These are phyloP conservation scores for Illadopsis cleaveri DNA, from an alignment of 2,113 vertebrate species.

Conservation along the genomic window DNA sequence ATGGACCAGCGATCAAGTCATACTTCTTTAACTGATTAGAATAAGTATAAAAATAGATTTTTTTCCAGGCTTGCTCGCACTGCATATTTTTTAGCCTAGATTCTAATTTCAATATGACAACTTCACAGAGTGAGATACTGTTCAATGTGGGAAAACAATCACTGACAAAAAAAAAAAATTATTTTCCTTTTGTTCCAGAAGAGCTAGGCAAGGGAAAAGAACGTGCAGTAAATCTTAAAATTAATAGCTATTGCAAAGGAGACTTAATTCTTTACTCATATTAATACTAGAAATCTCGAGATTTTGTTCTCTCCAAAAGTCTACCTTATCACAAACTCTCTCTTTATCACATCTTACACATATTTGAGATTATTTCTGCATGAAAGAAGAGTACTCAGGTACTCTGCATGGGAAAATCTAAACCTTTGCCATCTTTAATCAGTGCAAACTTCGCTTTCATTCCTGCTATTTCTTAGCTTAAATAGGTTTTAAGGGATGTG, in stretches of 20 bases:
- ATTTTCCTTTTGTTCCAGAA: conserved; percentile 8
- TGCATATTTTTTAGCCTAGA: conserved; percentile 25
- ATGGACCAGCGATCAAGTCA: not conserved
- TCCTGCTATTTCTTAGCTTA: conserved; percentile 59
- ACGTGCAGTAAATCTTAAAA: not conserved
- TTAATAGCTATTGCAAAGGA: not conserved
- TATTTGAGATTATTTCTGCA: not conserved
- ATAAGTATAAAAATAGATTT: conserved; percentile 43
- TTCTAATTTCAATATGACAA: conserved; percentile 43
- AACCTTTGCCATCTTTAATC: conserved; percentile 77
- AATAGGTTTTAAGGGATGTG: conserved; percentile 73
- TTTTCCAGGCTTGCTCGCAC: conserved; percentile 5
- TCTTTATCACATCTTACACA: not conserved
- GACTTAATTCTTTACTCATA: conserved; percentile 1
- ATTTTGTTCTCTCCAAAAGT: not conserved
- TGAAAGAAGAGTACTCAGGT: not conserved
- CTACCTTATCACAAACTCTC: not conserved
- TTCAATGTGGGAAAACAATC: not conserved
- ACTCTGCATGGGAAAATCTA: conserved; percentile 76
- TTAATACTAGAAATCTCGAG: not conserved
- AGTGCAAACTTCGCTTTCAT: conserved; percentile 64
- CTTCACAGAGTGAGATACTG: conserved; percentile 15
- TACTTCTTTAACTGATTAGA: conserved; percentile 30
- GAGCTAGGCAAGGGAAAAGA: not conserved
- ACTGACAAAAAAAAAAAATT: not conserved